phyloP scores from a whole-genome alignment of 2,113 vertebrate species.

The Ceyx cyanopectus region DNA sequence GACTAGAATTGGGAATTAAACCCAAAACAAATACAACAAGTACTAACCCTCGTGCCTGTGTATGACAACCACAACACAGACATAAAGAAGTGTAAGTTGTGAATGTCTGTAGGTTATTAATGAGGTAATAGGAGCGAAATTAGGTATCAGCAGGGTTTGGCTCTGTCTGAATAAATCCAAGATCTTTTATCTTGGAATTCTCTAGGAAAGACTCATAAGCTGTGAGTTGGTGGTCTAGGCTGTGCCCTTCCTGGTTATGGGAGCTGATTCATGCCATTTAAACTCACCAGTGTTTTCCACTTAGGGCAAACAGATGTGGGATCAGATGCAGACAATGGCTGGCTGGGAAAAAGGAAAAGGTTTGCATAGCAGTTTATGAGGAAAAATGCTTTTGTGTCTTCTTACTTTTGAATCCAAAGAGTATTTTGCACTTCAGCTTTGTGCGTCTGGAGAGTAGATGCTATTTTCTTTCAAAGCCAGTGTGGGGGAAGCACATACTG shows the following conservation, averaged over 20 bases:
- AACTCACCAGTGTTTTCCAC: constrained; percentile 46
- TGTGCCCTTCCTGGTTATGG: constrained; percentile 36
- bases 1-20: constrained; percentile 74
- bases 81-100: constrained; percentile 55
- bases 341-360: neutral
- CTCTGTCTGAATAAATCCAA: constrained; percentile 49
- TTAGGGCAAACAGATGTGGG: constrained; percentile 34
- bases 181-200: constrained; percentile 57
- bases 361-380: neutral
- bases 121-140: constrained; percentile 67
- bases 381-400: neutral
- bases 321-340: neutral
- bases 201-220: constrained; percentile 55
- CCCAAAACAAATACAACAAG: constrained; percentile 64
- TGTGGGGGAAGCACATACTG: fast-evolving
- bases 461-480: neutral
- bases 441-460: neutral
- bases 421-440: neutral
- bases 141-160: constrained; percentile 64
- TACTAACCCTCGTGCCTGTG: neutral
- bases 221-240: constrained; percentile 59
- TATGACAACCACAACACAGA: constrained; percentile 17
- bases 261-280: constrained; percentile 36
- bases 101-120: constrained; percentile 58
- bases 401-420: neutral